Conservation (phyloP, 2,888 invertebrate genomes). For the Tolmerus cingulatus region DNA sequence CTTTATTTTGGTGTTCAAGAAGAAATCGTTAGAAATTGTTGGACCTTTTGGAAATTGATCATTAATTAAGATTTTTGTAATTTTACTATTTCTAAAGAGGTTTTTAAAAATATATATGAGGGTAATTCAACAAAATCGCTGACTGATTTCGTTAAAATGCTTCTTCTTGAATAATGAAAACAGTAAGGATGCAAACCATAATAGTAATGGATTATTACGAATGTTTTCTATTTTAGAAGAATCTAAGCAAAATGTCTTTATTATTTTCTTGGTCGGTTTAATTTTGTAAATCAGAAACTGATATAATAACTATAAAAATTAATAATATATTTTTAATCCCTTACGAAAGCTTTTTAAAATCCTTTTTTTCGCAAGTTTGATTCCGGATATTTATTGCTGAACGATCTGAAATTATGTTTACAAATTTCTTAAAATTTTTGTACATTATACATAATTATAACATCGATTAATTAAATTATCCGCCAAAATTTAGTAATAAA, state of each 20-base stretch:
- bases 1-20: neutral
- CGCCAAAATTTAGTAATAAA: no score
- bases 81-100: neutral
- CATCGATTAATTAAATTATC: no score
- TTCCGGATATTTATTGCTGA: no score
- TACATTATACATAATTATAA: no score
- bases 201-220: neutral
- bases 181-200: neutral
- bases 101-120: neutral
- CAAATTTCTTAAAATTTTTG: no score
- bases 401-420: no score
- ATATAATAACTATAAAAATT: no score
- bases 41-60: neutral
- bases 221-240: neutral
- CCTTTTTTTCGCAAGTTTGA: no score
- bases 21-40: neutral
- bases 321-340: no score
- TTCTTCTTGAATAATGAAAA: neutral
- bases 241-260: neutral
- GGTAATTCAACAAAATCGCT: neutral
- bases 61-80: neutral
- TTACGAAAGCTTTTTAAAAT: no score
- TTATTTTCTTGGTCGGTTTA: no score
- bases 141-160: neutral
- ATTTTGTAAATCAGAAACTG: no score